Evolutionary conservation across 2,888 invertebrate genomes (phyloP), one percentile per base, ranked within the genome.

Genomic region (Lathronympha strigana): DNA sequence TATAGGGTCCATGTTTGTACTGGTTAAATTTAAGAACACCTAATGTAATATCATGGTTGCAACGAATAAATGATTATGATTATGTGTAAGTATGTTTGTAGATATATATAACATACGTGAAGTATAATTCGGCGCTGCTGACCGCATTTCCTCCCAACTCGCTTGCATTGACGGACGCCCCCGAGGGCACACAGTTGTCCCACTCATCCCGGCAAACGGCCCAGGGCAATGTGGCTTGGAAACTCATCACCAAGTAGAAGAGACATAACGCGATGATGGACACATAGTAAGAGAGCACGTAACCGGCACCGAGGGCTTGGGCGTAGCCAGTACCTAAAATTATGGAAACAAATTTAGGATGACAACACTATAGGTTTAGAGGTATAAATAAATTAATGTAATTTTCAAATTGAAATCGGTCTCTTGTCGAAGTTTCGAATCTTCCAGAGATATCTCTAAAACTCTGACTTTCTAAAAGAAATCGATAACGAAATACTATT

Each of bases 221-320:
- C 97, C 97, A 97, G 0, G 97, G 97, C 53, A 97, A 83, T 1
- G 93, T 92, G 0, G 93, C 74, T 69, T 93, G 93, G 78, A 96
- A 96, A 47, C 96, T 96, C 76, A 95, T 93, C 13, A 93, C 83
- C 72, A 97, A 87, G 83, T 96, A 97, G 81, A 94, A 96, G 1
- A 96, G 80, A 1, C 95, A 95, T 23, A 96, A 80, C 0, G 95
- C 95, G 87, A 96, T 94, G 57, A 97, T 87, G 0, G 95, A 94
- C 63, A 95, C 95, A 80, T 97, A 97, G 81, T 97, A 97, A 0
- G 95, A 94, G 0, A 95, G 93, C 0, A 96, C 94, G 70, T 94
- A 94, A 33, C 90, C 80, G 4, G 94, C 93, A 0, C 94, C 94
- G 0, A 95, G 79, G 2, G 94, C 91, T 76, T 95, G 95, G 0